A percentile compares a stretch with the other conserved stretches of the same genome.
These are phyloP conservation scores for Syngnathoides biaculeatus DNA, from an alignment of 2,113 vertebrate species.

Conservation along the genomic window DNA sequence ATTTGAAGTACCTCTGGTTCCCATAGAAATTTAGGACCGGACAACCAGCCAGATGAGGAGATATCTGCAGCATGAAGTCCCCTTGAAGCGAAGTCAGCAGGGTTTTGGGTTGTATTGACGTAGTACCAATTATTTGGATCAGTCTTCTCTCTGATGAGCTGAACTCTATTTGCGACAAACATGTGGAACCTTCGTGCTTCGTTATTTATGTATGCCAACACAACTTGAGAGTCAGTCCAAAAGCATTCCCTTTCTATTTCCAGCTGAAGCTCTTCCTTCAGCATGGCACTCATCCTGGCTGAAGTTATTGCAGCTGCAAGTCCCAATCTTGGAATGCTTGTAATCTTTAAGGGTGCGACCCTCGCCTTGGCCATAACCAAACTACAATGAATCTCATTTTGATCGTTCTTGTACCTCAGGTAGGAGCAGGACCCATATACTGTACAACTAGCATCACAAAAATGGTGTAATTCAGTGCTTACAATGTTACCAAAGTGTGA, in stretches of 20 bases:
- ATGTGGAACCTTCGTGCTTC: too few species aligned
- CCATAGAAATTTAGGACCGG: not conserved
- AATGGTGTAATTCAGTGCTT: not conserved
- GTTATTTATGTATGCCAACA: too few species aligned
- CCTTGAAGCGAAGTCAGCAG: conserved; percentile 1
- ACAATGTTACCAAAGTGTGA: not conserved
- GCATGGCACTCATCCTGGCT: not conserved
- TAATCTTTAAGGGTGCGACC: not conserved
- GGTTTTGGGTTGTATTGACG: not conserved
- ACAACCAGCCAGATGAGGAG: not conserved
- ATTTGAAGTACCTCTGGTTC: too few species aligned
- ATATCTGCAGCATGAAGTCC: not conserved
- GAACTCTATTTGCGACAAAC: too few species aligned
- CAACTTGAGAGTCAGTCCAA: too few species aligned
- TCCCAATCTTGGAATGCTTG: not conserved
- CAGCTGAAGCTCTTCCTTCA: not conserved
- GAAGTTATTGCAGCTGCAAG: not conserved
- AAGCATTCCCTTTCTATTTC: too few species aligned
- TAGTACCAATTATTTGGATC: too few species aligned
- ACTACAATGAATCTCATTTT: too few species aligned
- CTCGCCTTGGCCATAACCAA: too few species aligned
- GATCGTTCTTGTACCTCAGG: too few species aligned
- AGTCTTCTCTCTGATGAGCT: too few species aligned
- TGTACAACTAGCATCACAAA: not conserved
- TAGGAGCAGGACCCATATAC: conserved; percentile 1